Base-by-base conservation (phyloP, 2,888 invertebrate species). In the Zonitis immaculata region DNA sequence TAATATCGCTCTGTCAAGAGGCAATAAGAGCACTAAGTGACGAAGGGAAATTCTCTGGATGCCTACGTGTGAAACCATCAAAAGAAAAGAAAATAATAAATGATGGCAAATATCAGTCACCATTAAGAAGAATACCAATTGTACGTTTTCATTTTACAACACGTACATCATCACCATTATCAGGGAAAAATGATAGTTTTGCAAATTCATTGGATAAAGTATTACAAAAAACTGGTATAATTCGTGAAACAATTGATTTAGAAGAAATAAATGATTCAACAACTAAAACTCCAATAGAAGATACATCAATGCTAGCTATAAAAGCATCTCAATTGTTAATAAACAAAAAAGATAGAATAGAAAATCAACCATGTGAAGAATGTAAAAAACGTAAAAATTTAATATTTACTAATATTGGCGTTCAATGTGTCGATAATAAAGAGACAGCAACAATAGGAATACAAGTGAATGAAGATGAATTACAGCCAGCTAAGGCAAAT, bases 1-100 rank as follows among this genome's bases (percentile, higher is more conserved):
- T 76, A 55, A 73, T 76, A 63, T 69, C 72, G 59, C 68, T 73
- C 54, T 75, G 75, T 66, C 76, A 76, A 63, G 76, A 76, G 52
- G 73, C 73, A 11, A 65, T 76, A 54, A 74, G 69, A 58, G 58
- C 66, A 45, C 59, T 75, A 56, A 68, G 61, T 32, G 63, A 59
- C 35, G 65, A 66, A 16, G 58, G 67, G 51, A 68, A 66, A 50
- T 62, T 67, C 39, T 56, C 57, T 32, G 74, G 73, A 12, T 67
- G 70, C 16, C 66, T 73, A 51, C 57, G 65, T 30, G 60, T 70
- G 22, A 66, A 62, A 49, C 61, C 60, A 9, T 43, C 46, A 2
- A 49, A 48, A 20, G 43, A 54, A 25, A 51, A 47, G 12, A 56
- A 64, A 51, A 16, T 51, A n/a, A 6, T 53, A 12, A 48, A 59